Evolutionary conservation across 2,888 invertebrate species (phyloP), one percentile per base, ranked within the genome.

Genomic region (Bhutanitis thaidina): DNA sequence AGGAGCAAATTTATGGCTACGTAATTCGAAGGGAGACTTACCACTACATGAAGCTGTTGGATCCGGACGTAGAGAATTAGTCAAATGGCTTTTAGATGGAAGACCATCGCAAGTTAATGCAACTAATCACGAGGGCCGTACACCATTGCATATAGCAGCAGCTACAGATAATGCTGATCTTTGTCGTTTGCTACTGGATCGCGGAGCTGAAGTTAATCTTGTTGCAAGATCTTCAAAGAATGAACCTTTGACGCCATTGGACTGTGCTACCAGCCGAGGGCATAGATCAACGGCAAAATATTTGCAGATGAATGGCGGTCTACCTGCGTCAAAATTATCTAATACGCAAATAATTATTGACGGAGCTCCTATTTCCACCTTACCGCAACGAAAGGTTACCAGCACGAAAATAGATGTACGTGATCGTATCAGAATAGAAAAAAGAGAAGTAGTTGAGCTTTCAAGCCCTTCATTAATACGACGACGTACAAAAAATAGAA

Each of bases 31-130:
- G 71, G 99, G 99, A 0, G 99, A 99, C 77, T 91, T 97, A 49
- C 97, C 99, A 0, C 90, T 99, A 16, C 99, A 99, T 74, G 99
- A 99, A 83, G 98, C 99, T 0, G 96, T 98, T 0, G 93, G 96
- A 36, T 97, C 97, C 0, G 98, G 98, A 0, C 91, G 97, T 55
- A 93, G 96, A 57, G 97, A 97, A 67, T 78, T 98, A 53, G 94
- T 98, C 0, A 93, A 94, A 65, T 98, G 98, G 97, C 84, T 98
- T 37, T 87, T 97, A 49, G 93, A 93, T 44, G 94, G 95, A 64
- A 91, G 96, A 55, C 95, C 96, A 1, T 95, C 95, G 64, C 94
- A 93, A 66, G 93, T 96, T 43, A 98, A 93, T 80, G 95, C 94
- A 40, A 94, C 95, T 3, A 98, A 98, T 73, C 96, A 96, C 64